These are phyloP conservation scores for Melozone crissalis DNA, from an alignment of 2,113 vertebrate genomes.

Conservation along the genomic window DNA sequence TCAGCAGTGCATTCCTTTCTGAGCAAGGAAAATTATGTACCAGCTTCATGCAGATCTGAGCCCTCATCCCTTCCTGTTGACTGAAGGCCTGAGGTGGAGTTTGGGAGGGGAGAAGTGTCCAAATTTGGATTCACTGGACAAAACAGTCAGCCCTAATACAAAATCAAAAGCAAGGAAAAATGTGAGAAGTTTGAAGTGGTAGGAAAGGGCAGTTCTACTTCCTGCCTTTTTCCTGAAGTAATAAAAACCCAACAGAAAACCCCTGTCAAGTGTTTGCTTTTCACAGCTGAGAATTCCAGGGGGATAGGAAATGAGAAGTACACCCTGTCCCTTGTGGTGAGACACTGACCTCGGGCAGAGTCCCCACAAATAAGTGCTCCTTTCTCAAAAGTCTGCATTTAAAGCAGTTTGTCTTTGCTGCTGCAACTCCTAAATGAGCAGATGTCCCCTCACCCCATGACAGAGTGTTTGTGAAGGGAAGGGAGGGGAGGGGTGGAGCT, in stretches of 20 bases:
- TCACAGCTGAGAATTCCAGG: background rate
- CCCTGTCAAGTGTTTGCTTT: background rate
- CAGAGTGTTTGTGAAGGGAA: constrained; percentile 14
- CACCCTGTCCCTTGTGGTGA: background rate
- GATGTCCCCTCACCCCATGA: constrained; percentile 14
- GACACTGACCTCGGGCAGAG: background rate
- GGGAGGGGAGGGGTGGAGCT: constrained; percentile 10
- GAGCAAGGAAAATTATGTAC: background rate
- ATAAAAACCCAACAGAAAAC: background rate
- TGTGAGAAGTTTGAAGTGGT: background rate
- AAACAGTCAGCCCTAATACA: background rate
- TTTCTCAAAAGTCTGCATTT: background rate
- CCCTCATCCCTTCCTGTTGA: background rate
- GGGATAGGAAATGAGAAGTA: constrained; percentile 32
- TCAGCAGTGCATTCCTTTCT: background rate
- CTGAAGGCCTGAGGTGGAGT: background rate
- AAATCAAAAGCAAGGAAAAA: background rate
- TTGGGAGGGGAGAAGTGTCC: background rate
- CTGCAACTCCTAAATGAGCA: constrained; percentile 1
- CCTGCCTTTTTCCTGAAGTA: background rate
- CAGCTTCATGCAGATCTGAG: background rate
- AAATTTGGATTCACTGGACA: background rate
- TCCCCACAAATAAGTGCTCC: background rate
- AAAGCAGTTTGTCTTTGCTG: constrained; percentile 20
- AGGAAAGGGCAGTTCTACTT: constrained; percentile 17